Conservation (phyloP, 2,888 invertebrate genomes). For the Frankliniella fusca region DNA sequence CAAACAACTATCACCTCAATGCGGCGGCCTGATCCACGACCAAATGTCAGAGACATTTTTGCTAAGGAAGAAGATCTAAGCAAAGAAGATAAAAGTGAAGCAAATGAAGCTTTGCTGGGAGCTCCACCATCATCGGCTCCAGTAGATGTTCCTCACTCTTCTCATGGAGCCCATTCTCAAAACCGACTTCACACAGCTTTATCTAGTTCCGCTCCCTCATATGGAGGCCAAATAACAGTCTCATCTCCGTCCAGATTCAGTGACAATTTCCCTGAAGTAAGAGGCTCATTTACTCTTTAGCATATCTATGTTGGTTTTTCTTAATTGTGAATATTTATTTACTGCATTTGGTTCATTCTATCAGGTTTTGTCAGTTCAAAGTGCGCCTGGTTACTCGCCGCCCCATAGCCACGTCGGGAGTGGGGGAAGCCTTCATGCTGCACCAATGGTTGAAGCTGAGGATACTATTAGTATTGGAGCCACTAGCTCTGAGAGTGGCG, state of each 20-base stretch:
- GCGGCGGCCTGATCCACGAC: constrained; percentile 45
- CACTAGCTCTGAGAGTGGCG: constrained; percentile 35
- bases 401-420: background rate
- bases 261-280: constrained; percentile 8
- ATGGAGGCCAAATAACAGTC: background rate
- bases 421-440: background rate
- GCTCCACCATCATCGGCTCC: background rate
- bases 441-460: constrained; percentile 28
- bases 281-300: too few relatives aligned
- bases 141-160: background rate
- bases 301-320: too few relatives aligned
- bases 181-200: background rate
- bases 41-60: constrained; percentile 35
- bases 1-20: constrained; percentile 75
- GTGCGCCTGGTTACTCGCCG: background rate
- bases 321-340: too few relatives aligned
- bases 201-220: background rate
- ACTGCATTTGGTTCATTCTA: too few relatives aligned
- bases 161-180: background rate
- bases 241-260: background rate
- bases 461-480: constrained; percentile 40
- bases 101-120: background rate
- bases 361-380: background rate
- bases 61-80: constrained; percentile 2
- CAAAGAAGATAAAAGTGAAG: background rate